These are phyloP conservation scores for Lasioglossum villosulum DNA, from an alignment of 2,888 invertebrate genomes.

Conservation along the genomic window DNA sequence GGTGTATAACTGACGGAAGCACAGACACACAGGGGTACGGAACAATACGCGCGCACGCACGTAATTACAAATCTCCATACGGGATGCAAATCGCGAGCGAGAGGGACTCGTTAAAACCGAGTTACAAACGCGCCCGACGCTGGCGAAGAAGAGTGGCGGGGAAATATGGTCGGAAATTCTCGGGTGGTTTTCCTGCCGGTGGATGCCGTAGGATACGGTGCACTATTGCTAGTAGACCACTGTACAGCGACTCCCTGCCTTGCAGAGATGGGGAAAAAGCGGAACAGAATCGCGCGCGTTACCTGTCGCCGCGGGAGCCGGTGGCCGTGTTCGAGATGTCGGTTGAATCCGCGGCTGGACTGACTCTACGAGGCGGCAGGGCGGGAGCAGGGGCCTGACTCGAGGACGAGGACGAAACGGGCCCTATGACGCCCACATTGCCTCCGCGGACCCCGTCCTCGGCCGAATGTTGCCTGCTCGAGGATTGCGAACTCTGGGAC, in stretches of 20 bases:
- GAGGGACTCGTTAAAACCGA: slow-evolving; percentile 21
- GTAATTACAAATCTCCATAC: slow-evolving; percentile 8
- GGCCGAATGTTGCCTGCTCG: slow-evolving; percentile 78
- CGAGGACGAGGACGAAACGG: slow-evolving; percentile 80
- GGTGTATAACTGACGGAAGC: not conserved
- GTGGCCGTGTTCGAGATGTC: slow-evolving; percentile 76
- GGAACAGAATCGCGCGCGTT: slow-evolving; percentile 56
- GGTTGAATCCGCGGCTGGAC: slow-evolving; percentile 85
- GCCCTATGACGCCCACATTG: slow-evolving; percentile 82
- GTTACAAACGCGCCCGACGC: not conserved
- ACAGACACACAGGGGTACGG: not conserved
- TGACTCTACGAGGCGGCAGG: slow-evolving; percentile 82
- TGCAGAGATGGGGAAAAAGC: not conserved
- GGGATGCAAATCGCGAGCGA: slow-evolving; percentile 16
- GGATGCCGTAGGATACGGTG: not conserved
- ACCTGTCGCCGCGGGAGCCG: slow-evolving; percentile 79
- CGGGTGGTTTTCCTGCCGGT: not conserved
- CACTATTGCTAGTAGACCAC: not conserved
- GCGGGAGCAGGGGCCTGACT: slow-evolving; percentile 78
- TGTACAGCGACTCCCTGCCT: not conserved
- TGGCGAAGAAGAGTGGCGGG: not conserved
- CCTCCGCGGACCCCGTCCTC: slow-evolving; percentile 75
- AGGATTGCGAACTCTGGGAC: slow-evolving; percentile 78
- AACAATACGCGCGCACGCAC: not conserved
- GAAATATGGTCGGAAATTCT: not conserved